A percentile compares a stretch with the other conserved stretches of the same genome.
These are phyloP conservation scores for Zaprionus gabonicus DNA, from an alignment of 1,140 invertebrate genomes.

Conservation along the genomic window DNA sequence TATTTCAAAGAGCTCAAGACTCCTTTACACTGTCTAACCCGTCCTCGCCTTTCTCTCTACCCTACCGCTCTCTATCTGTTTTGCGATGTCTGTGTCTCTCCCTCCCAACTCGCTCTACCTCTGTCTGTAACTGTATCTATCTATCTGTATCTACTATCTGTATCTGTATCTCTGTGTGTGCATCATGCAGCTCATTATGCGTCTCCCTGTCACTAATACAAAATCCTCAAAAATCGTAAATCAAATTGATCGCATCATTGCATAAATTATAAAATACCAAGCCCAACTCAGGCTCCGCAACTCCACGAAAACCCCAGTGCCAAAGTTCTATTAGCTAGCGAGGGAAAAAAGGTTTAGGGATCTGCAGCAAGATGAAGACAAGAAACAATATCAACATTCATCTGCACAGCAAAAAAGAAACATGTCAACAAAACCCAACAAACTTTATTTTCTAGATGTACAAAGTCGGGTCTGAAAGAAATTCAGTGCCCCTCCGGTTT, in stretches of 20 bases:
- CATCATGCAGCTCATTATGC: slow-evolving; percentile 36
- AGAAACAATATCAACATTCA: slow-evolving; percentile 16
- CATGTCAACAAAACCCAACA: slow-evolving; percentile 36
- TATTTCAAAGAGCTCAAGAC: slow-evolving; percentile 59
- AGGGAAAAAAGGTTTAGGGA: slow-evolving; percentile 14
- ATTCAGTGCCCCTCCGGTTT: slow-evolving; percentile 97
- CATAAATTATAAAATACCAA: slow-evolving; percentile 42
- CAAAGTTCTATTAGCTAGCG: slow-evolving; percentile 75
- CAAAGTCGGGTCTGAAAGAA: slow-evolving; percentile 96
- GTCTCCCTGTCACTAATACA: slow-evolving; percentile 63
- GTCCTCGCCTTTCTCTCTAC: not conserved
- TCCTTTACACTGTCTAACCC: slow-evolving; percentile 41
- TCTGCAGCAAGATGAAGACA: slow-evolving; percentile 30
- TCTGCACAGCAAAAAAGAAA: slow-evolving; percentile 19
- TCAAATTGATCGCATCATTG: slow-evolving; percentile 64
- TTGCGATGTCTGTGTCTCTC: slow-evolving; percentile 22
- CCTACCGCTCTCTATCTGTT: slow-evolving; percentile 14
- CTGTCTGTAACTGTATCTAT: slow-evolving; percentile 33
- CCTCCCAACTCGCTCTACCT: slow-evolving; percentile 13
- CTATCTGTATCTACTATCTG: slow-evolving; percentile 51
- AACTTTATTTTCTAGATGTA: slow-evolving; percentile 89
- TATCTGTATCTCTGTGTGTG: slow-evolving; percentile 42
- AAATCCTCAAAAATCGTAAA: not conserved
- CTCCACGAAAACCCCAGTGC: slow-evolving; percentile 39
- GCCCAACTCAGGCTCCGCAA: slow-evolving; percentile 34